Percentiles rank a stretch among this genome's conserved stretches.
Evolutionary conservation across 2,888 invertebrate genomes (phyloP).

Genomic region (Agrenia bidenticulata): DNA sequence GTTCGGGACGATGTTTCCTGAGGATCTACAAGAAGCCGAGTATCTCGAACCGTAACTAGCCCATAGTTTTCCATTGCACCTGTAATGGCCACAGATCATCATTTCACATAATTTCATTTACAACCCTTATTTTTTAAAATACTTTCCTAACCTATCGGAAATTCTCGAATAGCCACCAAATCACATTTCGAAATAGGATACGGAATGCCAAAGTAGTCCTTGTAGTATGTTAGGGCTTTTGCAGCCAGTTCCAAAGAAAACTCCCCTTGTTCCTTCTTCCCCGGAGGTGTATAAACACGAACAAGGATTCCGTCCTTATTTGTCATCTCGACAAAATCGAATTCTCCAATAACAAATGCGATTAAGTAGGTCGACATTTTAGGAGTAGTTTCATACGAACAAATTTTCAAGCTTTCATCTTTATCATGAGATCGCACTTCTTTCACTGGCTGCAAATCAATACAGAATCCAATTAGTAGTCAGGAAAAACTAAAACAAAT

Average conservation of each 20-base stretch:
- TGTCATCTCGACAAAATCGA: slow-evolving; percentile 60
- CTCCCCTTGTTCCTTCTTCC: slow-evolving; percentile 61
- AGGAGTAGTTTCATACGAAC: slow-evolving; percentile 68
- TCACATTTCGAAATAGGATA: slow-evolving; percentile 64
- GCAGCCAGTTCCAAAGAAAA: slow-evolving; percentile 62
- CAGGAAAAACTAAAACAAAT: background rate
- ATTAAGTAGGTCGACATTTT: slow-evolving; percentile 64
- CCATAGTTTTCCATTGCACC: slow-evolving; percentile 67
- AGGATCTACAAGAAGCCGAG: slow-evolving; percentile 60
- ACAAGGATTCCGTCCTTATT: slow-evolving; percentile 57
- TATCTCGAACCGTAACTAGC: slow-evolving; percentile 63
- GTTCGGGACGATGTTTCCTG: slow-evolving; percentile 58
- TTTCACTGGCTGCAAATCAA: slow-evolving; percentile 56
- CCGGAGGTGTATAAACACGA: slow-evolving; percentile 56
- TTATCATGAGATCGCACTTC: slow-evolving; percentile 55
- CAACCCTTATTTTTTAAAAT: background rate
- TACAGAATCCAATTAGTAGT: slow-evolving; percentile 4
- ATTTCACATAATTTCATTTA: slow-evolving; percentile 50
- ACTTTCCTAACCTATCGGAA: slow-evolving; percentile 58
- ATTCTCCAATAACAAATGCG: slow-evolving; percentile 63
- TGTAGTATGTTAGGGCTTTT: slow-evolving; percentile 62
- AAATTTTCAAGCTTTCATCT: slow-evolving; percentile 59
- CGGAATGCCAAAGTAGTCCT: slow-evolving; percentile 61
- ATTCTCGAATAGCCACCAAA: slow-evolving; percentile 63
- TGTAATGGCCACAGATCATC: slow-evolving; percentile 55